Conservation (phyloP, 2,113 vertebrate genomes). For the Danio rerio region DNA sequence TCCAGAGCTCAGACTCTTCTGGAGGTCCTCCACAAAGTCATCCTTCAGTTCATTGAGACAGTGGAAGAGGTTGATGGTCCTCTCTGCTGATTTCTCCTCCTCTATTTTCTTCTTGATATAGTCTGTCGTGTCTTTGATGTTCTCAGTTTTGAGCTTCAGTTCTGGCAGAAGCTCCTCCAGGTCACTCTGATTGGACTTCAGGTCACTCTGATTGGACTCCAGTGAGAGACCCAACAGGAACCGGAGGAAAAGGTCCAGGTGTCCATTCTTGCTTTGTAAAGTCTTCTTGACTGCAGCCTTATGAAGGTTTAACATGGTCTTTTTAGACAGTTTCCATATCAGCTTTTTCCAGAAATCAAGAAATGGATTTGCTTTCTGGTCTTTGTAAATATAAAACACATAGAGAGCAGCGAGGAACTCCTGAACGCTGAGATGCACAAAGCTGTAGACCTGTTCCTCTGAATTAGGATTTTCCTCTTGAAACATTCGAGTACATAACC, state of each 20-base stretch:
- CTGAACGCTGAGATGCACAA: conserved; percentile 57
- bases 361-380: neutral
- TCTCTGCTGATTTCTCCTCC: conserved; percentile 16
- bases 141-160: neutral
- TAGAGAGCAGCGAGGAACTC: conserved; percentile 59
- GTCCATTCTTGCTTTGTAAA: conserved; percentile 29
- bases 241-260: conserved; percentile 39
- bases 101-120: conserved; percentile 25
- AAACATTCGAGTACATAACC: conserved; percentile 50
- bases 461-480: conserved; percentile 9
- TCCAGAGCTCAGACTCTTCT: conserved; percentile 25
- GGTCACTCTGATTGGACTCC: neutral
- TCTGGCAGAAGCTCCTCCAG: conserved; percentile 6
- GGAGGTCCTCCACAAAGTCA: conserved; percentile 11
- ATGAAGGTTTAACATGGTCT: neutral
- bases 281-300: conserved; percentile 32
- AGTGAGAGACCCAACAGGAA: conserved; percentile 43
- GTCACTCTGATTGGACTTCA: conserved; percentile 33
- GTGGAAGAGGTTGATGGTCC: conserved; percentile 34
- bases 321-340: neutral
- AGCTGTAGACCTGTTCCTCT: conserved; percentile 35
- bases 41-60: conserved; percentile 46
- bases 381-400: conserved; percentile 30
- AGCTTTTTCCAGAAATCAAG: neutral
- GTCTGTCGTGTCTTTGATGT: neutral